Base-by-base conservation (phyloP, 1,140 invertebrate genomes). In the Calephelis nemesis region DNA sequence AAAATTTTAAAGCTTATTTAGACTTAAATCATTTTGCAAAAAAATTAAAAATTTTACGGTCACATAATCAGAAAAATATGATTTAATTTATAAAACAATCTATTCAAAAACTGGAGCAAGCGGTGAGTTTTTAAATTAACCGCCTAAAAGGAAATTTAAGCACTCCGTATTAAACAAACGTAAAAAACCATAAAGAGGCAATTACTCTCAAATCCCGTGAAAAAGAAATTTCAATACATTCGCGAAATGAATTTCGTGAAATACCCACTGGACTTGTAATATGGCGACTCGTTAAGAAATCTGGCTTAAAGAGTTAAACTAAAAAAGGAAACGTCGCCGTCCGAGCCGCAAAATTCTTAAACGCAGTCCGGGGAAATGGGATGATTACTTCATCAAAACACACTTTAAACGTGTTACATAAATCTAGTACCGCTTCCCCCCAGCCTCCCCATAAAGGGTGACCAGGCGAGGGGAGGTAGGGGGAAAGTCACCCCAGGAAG, bases 321-420 rank as follows among this genome's bases (percentile, higher is more conserved):
- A 69, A 78, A 79, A 79, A 80, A 76, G 69, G 71, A 83, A 87
- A 83, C 81, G 85, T 86, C 82, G 77, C 77, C 68, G 71, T 83
- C 80, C 80, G 74, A 74, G 76, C 88, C 87, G 84, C 87, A 85
- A 85, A 90, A 91, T 91, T 91, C 88, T 91, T 91, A 89, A 91
- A 83, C 87, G 88, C 76, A 88, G 86, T 84, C 81, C 83, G 73
- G 80, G 87, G 88, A 88, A 90, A 89, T 87, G 83, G 84, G 84
- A 90, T 88, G 88, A 91, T 91, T 91, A 89, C 88, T 91, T 91
- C 88, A 91, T 91, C 88, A 91, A 89, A 91, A 91, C 88, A 91
- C 87, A 91, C 88, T 91, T 91, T 91, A 91, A 91, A 88, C 85
- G 88, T 87, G 88, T 91, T 91, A 91, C 88, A 87, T 91, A 91